Percentiles rank a stretch among this genome's conserved stretches.
Conservation (phyloP, 1,140 invertebrate species). For the Drosophila pectinifera region DNA sequence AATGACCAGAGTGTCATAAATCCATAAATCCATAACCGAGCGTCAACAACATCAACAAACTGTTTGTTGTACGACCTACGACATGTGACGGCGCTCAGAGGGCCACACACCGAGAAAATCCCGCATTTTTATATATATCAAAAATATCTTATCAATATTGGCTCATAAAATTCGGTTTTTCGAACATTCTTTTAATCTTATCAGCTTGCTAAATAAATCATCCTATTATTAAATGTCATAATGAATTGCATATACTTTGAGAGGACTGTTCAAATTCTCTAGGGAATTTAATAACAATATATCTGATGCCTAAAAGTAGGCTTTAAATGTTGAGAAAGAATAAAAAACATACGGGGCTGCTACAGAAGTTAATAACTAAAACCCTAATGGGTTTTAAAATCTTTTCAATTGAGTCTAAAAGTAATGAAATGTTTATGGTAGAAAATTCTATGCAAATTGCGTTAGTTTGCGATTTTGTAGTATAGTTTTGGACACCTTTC, state of each 20-base stretch:
- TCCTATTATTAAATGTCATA: background rate
- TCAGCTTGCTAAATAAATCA: background rate
- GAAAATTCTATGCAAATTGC: no score
- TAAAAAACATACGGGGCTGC: background rate
- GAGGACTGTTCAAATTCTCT: background rate
- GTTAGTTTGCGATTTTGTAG: no score
- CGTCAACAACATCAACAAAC: slow-evolving; percentile 81
- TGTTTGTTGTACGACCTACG: slow-evolving; percentile 76
- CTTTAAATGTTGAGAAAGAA: background rate
- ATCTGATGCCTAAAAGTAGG: background rate
- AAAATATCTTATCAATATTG: slow-evolving; percentile 26
- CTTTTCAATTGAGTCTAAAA: no score
- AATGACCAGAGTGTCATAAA: slow-evolving; percentile 82
- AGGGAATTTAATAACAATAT: background rate
- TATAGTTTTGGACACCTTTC: no score
- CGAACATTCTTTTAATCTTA: slow-evolving; percentile 7
- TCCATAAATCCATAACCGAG: slow-evolving; percentile 82
- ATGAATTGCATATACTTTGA: background rate
- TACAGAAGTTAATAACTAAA: no score
- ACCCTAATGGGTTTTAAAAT: no score
- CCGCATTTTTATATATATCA: background rate
- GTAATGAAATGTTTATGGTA: no score
- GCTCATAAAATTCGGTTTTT: background rate
- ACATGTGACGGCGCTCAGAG: slow-evolving; percentile 58
- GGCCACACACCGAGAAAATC: slow-evolving; percentile 6